Conservation (phyloP, 2,113 vertebrate genomes). For the Cichladusa arquata region DNA sequence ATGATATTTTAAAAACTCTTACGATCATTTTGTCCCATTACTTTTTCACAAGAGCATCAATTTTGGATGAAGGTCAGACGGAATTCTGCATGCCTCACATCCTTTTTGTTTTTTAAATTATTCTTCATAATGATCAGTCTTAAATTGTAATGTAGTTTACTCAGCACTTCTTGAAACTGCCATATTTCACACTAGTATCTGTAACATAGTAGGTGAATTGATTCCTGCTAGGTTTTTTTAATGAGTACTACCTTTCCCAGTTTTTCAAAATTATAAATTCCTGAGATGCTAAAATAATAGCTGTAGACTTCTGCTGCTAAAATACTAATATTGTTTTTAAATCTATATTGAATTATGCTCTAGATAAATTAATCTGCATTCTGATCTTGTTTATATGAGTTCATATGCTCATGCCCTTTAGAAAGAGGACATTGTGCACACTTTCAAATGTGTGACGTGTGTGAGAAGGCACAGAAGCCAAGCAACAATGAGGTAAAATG, state of each 20-base stretch:
- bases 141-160: not conserved
- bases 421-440: conserved; percentile 65
- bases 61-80: not conserved
- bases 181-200: not conserved
- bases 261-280: not conserved
- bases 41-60: not conserved
- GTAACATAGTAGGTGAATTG: not conserved
- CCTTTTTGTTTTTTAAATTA: not conserved
- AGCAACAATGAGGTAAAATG: conserved; percentile 68
- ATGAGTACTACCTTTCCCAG: not conserved
- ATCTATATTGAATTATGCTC: not conserved
- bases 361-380: conserved; percentile 51
- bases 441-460: conserved; percentile 68
- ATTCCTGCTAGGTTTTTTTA: not conserved
- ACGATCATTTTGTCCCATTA: not conserved
- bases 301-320: not conserved
- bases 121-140: not conserved
- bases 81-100: not conserved
- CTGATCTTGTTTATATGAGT: conserved; percentile 52
- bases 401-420: conserved; percentile 59
- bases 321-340: not conserved
- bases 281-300: not conserved
- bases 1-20: not conserved
- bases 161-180: conserved; percentile 8
- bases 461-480: conserved; percentile 68